phyloP scores from a whole-genome alignment of 2,797 vertebrate genomes.

The Argya squamiceps region DNA sequence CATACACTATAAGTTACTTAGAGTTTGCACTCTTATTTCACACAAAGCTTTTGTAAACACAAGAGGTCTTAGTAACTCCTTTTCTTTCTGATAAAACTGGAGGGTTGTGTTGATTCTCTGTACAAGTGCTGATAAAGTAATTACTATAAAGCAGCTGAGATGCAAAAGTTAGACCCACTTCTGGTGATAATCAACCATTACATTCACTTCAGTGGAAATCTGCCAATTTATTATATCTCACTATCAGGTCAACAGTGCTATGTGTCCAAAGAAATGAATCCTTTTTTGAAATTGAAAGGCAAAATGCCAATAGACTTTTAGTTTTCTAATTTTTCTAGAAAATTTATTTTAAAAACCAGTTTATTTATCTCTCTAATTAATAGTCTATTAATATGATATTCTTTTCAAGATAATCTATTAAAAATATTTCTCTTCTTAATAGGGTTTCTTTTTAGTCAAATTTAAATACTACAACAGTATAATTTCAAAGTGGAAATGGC shows the following conservation, averaged over 20 bases:
- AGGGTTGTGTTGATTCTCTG: background rate
- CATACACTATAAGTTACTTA: background rate
- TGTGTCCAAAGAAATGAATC: background rate
- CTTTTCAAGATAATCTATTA: background rate
- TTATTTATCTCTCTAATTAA: background rate
- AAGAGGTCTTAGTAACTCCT: background rate
- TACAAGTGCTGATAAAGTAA: background rate
- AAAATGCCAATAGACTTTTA: background rate
- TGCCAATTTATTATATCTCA: background rate
- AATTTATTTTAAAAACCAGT: background rate
- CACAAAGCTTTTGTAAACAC: background rate
- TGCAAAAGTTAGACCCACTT: background rate
- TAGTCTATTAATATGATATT: background rate
- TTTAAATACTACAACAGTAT: background rate
- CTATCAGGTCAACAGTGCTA: background rate
- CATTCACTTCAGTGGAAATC: background rate
- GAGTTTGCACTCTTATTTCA: background rate
- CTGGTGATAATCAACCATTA: background rate
- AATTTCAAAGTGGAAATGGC: background rate
- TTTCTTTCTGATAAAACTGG: background rate
- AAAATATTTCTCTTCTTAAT: background rate
- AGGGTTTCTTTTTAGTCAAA: background rate
- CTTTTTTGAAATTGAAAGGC: background rate
- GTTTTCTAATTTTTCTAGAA: background rate
- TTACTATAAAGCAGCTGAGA: background rate